Percentiles rank a stretch among this genome's conserved stretches.
phyloP scores from a whole-genome alignment of 2,113 vertebrate species.

The Caranx ignobilis region DNA sequence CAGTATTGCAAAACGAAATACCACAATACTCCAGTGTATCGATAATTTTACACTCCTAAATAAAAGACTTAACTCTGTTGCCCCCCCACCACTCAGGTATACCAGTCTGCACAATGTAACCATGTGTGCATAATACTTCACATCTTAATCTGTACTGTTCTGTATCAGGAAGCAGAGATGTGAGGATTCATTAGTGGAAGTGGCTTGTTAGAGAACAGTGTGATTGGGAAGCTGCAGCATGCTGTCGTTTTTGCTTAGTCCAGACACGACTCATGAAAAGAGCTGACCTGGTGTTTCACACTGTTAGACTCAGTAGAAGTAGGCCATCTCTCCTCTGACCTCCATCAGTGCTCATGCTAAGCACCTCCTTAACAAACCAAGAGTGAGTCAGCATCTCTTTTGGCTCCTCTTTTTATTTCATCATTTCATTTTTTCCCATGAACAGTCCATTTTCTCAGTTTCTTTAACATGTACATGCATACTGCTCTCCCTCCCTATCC shows the following conservation, averaged over 20 bases:
- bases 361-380: constrained; percentile 43
- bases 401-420: constrained; percentile 26
- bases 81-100: too few relatives aligned
- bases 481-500: background rate
- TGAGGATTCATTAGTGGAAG: constrained; percentile 19
- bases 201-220: constrained; percentile 21
- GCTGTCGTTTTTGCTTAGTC: constrained; percentile 19
- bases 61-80: too few relatives aligned
- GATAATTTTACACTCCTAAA: too few relatives aligned
- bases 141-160: constrained; percentile 5
- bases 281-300: constrained; percentile 41
- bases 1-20: too few relatives aligned
- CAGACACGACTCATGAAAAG: constrained; percentile 16
- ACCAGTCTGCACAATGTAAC: background rate
- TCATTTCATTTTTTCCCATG: background rate
- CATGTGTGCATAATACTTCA: background rate
- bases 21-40: too few relatives aligned
- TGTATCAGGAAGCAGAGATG: background rate
- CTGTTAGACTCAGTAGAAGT: constrained; percentile 56
- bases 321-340: constrained; percentile 67
- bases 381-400: constrained; percentile 22
- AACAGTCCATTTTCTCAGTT: background rate
- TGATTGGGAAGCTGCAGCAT: constrained; percentile 11
- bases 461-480: background rate
- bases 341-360: constrained; percentile 44